Evolutionary conservation across 2,888 invertebrate genomes (phyloP).

Genomic region (Ormyrus labotus): DNA sequence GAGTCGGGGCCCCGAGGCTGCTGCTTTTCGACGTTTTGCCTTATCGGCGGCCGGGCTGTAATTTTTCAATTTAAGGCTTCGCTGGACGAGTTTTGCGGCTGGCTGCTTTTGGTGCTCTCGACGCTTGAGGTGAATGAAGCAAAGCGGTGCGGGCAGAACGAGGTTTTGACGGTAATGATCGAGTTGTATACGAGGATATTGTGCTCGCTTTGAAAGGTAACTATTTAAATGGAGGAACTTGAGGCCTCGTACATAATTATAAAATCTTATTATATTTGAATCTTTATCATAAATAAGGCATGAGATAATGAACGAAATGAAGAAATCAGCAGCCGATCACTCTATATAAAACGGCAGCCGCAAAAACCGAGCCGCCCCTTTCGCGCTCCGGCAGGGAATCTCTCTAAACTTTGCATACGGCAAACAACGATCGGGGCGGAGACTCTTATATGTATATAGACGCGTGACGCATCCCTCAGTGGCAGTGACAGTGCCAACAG

Average conservation of each 20-base stretch:
- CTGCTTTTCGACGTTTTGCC: background rate
- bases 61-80: conserved; percentile 50
- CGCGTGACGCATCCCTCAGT: conserved; percentile 6
- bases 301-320: too few species aligned
- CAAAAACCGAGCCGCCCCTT: background rate
- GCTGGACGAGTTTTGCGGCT: too few species aligned
- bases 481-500: background rate
- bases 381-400: background rate
- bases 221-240: too few species aligned
- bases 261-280: too few species aligned
- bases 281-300: too few species aligned
- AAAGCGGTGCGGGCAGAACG: too few species aligned
- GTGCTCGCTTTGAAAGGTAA: too few species aligned
- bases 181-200: too few species aligned
- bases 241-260: too few species aligned
- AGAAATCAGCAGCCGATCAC: background rate
- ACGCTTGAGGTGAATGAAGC: too few species aligned
- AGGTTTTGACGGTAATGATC: too few species aligned
- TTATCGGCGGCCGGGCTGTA: conserved; percentile 22
- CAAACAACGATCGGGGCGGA: background rate
- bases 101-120: too few species aligned
- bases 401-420: conserved; percentile 31
- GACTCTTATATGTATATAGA: background rate
- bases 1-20: background rate
- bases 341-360: background rate